Evolutionary conservation across 2,113 vertebrate genomes (phyloP), one percentile per base, ranked within the genome.

Genomic region (Chelonoidis abingdonii): DNA sequence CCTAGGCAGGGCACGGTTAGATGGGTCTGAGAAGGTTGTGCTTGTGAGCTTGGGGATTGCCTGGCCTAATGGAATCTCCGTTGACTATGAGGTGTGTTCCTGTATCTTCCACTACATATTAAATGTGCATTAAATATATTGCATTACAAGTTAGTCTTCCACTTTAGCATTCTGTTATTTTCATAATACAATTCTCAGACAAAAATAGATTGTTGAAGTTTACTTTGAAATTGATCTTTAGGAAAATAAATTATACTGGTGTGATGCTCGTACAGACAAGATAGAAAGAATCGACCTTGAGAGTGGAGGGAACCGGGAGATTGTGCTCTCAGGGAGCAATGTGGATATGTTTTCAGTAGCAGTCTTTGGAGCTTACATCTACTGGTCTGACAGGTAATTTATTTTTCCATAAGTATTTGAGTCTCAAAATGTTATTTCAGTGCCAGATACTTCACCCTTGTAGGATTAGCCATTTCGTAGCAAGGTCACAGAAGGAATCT

Each of bases 311-410:
- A 99, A 97, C 97, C 99, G 99, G 6, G 99, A 99, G 99, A 99
- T 99, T 98, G 99, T 99, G 87, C 98, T 99, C 98, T 99, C 99
- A 98, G 99, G 98, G 96, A 99, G 99, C 99, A 99, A 99, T 94
- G 99, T 99, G 97, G 99, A 99, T 98, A 98, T 99, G 98, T 99
- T 99, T 98, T 99, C 99, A 27, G 99, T 99, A 59, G 98, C 99
- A 8, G 99, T 99, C 98, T 99, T 99, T 83, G 99, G 99, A 95
- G 99, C 99, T 98, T 99, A 99, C 98, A 99, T 99, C 99, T 99
- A 99, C 99, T 99, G 99, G 99, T 99, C 99, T 99, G 99, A 99
- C 99, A 99, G 99, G 99, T 99, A 99, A 99, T 99, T 99, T 99
- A 98, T 99, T 99, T 99, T 98, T 99, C 98, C 98, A 98, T 98